Evolutionary conservation across 1,140 invertebrate genomes (phyloP).

Genomic region (Diploscapter pachys): DNA sequence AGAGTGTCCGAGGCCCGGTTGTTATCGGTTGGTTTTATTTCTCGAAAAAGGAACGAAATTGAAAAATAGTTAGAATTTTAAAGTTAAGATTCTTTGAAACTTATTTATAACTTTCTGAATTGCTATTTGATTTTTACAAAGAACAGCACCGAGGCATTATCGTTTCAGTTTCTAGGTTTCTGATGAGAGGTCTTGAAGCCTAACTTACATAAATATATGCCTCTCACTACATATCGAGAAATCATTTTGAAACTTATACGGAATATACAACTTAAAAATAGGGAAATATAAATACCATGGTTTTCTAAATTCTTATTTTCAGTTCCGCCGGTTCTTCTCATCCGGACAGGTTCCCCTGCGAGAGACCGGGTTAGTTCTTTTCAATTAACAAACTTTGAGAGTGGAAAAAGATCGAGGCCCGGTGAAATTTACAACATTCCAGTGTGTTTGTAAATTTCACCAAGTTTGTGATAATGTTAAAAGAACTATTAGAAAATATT

Average conservation of each 20-base stretch:
- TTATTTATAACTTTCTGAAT: no score
- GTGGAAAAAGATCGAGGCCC: neutral
- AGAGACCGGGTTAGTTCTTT: slow-evolving; percentile 62
- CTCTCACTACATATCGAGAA: no score
- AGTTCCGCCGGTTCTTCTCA: slow-evolving; percentile 62
- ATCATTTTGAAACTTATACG: no score
- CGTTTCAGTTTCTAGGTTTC: neutral
- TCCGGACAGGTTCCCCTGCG: slow-evolving; percentile 84
- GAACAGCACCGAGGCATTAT: neutral
- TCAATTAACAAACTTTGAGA: no score
- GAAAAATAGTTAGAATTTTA: no score
- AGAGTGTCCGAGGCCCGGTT: slow-evolving; percentile 85
- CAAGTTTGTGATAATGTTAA: neutral
- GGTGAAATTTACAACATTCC: neutral
- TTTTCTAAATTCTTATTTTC: slow-evolving; percentile 41
- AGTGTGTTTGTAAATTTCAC: neutral
- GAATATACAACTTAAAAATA: no score
- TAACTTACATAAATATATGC: no score
- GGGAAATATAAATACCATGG: no score
- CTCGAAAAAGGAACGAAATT: no score
- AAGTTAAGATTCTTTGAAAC: no score
- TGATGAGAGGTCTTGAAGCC: no score
- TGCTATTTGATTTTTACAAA: no score
- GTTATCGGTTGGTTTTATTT: slow-evolving; percentile 83
- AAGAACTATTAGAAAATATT: neutral